These are phyloP conservation scores for Eremobia ochroleuca DNA, from an alignment of 2,888 invertebrate genomes.

Conservation along the genomic window DNA sequence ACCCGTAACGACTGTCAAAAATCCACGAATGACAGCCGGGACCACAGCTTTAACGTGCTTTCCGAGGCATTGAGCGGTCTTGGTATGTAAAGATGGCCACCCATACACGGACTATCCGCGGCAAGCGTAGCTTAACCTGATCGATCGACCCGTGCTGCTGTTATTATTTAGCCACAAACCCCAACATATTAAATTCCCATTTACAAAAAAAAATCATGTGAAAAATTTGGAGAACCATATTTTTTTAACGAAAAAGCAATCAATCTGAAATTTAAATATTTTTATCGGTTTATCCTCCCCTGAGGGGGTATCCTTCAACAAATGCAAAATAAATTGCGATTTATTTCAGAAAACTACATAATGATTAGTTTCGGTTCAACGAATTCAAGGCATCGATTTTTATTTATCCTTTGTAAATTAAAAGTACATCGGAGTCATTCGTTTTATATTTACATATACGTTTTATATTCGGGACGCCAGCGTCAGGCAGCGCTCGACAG, in stretches of 20 bases:
- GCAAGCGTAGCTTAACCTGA: neutral
- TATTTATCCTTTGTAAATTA: neutral
- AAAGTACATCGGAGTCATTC: too few species aligned
- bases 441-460: too few species aligned
- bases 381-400: neutral
- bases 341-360: slow-evolving; percentile 13
- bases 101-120: neutral
- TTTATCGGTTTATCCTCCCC: neutral
- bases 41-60: too few species aligned
- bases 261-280: slow-evolving; percentile 32
- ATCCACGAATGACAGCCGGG: too few species aligned
- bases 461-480: too few species aligned
- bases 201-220: neutral
- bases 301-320: neutral
- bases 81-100: too few species aligned
- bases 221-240: neutral
- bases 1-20: neutral
- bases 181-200: neutral
- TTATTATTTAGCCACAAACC: neutral
- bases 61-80: too few species aligned
- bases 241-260: slow-evolving; percentile 28
- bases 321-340: slow-evolving; percentile 18
- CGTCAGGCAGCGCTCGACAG: too few species aligned
- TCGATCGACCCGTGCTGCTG: neutral
- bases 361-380: slow-evolving; percentile 1